phyloP scores from a whole-genome alignment of 2,888 invertebrate genomes.

The Hoplodrina blanda region DNA sequence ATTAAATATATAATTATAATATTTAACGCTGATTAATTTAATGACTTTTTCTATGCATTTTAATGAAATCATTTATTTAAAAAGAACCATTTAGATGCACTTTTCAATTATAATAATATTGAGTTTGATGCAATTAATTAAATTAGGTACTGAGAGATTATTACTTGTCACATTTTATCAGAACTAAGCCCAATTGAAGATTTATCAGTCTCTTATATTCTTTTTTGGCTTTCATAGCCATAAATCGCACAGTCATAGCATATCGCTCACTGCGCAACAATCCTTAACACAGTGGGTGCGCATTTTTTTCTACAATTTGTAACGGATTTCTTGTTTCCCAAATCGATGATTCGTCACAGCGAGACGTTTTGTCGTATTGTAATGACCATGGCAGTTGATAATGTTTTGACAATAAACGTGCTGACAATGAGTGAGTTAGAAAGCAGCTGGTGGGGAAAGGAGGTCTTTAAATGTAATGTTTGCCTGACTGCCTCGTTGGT shows the following conservation, averaged over 20 bases:
- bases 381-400: constrained; percentile 57
- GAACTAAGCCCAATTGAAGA: too few species aligned
- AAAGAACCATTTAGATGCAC: too few species aligned
- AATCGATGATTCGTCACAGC: constrained; percentile 60
- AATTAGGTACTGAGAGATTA: too few species aligned
- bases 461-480: not conserved
- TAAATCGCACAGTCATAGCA: not conserved
- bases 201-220: too few species aligned
- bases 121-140: too few species aligned
- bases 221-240: not conserved
- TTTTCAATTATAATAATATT: too few species aligned
- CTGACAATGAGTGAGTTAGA: constrained; percentile 52
- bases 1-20: too few species aligned
- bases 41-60: too few species aligned
- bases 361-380: constrained; percentile 52
- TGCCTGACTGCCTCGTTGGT: not conserved
- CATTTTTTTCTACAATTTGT: constrained; percentile 55
- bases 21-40: too few species aligned
- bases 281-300: constrained; percentile 46
- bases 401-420: constrained; percentile 57
- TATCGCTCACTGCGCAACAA: constrained; percentile 4
- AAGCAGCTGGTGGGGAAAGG: constrained; percentile 28
- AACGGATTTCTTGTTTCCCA: constrained; percentile 63
- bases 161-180: too few species aligned
- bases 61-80: too few species aligned